phyloP scores from a whole-genome alignment of 2,888 invertebrate species.

The Pollenia angustigena region DNA sequence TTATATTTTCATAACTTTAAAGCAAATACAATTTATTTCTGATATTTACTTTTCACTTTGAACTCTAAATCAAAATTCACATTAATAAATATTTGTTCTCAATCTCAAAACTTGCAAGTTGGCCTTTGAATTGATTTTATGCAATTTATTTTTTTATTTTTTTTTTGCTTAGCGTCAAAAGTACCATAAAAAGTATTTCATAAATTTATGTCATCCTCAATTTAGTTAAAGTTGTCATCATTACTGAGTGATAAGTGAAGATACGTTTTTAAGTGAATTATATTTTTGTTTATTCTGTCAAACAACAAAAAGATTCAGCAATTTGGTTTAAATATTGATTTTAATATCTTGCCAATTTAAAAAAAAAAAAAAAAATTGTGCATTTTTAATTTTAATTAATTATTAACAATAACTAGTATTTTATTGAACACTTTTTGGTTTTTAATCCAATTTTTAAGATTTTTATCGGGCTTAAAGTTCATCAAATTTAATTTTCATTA shows the following conservation, averaged over 20 bases:
- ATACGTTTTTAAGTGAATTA: background rate
- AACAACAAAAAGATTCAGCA: background rate
- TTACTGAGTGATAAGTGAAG: too few species aligned
- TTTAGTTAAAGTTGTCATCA: background rate
- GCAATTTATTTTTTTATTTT: background rate
- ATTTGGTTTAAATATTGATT: constrained; percentile 18
- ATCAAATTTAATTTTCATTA: too few species aligned
- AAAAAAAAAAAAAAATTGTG: too few species aligned
- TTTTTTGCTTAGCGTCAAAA: background rate
- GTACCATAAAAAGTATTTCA: background rate
- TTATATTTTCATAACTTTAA: background rate
- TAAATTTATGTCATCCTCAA: background rate
- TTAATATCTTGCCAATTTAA: constrained; percentile 6
- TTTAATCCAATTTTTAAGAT: too few species aligned
- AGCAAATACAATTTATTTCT: background rate
- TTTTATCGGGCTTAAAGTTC: too few species aligned
- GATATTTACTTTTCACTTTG: constrained; percentile 6
- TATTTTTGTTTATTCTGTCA: background rate
- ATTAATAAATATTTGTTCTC: background rate
- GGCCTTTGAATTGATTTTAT: background rate
- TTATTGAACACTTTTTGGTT: too few species aligned
- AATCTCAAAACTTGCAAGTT: background rate
- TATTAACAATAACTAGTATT: background rate
- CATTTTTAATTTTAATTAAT: constrained; percentile 1
- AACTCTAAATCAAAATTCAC: background rate